phyloP scores from a whole-genome alignment of 2,888 invertebrate genomes.

The Lepidochrysops patricia region DNA sequence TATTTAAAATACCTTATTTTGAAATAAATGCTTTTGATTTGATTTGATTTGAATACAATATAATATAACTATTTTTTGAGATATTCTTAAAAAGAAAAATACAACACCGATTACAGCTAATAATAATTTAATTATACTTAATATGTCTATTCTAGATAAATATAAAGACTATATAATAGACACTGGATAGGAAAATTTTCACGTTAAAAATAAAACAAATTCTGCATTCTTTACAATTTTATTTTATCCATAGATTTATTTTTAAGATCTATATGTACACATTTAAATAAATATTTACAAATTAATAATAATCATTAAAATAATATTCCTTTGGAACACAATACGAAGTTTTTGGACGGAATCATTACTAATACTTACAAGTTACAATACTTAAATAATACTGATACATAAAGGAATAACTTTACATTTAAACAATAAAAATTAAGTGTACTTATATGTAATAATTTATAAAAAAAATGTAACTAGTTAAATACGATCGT shows the following conservation, averaged over 20 bases:
- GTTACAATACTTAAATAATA: constrained; percentile 31
- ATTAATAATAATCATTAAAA: constrained; percentile 24
- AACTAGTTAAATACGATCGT: too few relatives aligned
- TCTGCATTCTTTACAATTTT: neutral
- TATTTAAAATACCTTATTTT: too few relatives aligned
- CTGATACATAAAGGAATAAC: constrained; percentile 24
- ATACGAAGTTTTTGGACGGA: constrained; percentile 60
- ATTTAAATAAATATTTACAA: constrained; percentile 15
- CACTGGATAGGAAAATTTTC: too few relatives aligned
- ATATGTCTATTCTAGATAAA: too few relatives aligned
- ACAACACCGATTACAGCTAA: too few relatives aligned
- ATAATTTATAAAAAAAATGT: too few relatives aligned
- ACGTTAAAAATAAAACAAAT: neutral
- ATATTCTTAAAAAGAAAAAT: too few relatives aligned
- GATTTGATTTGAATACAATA: too few relatives aligned
- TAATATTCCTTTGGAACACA: constrained; percentile 67
- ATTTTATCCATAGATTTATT: neutral
- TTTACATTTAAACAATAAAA: neutral
- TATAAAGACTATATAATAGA: too few relatives aligned
- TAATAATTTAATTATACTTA: too few relatives aligned
- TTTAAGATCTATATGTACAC: constrained; percentile 11
- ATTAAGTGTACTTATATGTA: neutral
- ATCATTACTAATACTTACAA: constrained; percentile 32
- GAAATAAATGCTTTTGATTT: too few relatives aligned
- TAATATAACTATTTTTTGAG: too few relatives aligned